Evolutionary conservation across 2,113 vertebrate genomes (phyloP).

Genomic region (Butastur rufipennis): DNA sequence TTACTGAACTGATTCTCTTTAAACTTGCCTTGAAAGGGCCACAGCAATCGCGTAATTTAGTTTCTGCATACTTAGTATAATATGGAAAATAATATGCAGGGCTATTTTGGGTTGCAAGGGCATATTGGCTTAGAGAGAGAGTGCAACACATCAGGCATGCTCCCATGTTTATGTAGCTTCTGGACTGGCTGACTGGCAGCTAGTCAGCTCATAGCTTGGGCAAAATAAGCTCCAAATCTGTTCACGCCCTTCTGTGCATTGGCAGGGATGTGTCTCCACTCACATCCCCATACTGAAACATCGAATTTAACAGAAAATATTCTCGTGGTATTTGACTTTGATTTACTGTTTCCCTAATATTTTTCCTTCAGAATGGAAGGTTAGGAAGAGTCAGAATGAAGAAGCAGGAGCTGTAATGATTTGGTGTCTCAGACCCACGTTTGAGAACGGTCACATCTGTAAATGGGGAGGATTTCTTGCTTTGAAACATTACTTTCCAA

Average conservation of each 20-base stretch:
- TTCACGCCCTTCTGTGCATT: neutral
- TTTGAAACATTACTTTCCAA: neutral
- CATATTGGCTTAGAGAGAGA: neutral
- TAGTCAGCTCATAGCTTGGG: neutral
- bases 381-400: neutral
- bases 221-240: slow-evolving; percentile 6
- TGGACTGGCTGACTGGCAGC: neutral
- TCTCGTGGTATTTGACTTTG: neutral
- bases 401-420: neutral
- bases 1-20: neutral
- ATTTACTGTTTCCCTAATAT: neutral
- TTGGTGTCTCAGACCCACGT: neutral
- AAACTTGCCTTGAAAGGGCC: neutral
- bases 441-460: neutral
- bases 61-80: neutral
- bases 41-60: neutral
- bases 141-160: neutral
- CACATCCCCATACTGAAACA: neutral
- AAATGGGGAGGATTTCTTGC: neutral
- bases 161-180: neutral
- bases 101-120: neutral
- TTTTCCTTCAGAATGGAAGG: neutral
- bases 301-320: neutral
- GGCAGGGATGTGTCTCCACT: neutral
- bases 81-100: neutral